Evolutionary conservation across 2,797 vertebrate species (phyloP).

Genomic region (Alcedo quadribrachys): DNA sequence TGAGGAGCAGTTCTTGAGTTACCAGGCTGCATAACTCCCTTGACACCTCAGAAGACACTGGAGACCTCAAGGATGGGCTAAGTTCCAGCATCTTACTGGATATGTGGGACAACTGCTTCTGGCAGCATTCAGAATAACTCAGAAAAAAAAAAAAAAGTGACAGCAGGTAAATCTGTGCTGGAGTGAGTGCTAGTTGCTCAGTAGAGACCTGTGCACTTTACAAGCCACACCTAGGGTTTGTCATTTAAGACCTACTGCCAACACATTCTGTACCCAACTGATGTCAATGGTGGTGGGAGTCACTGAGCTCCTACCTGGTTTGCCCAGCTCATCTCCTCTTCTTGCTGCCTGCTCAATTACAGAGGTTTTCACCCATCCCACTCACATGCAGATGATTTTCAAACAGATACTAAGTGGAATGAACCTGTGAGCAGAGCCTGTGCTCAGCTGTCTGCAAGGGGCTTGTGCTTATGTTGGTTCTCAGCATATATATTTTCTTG

Average conservation of each 20-base stretch:
- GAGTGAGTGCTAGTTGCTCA: neutral
- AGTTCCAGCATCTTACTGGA: neutral
- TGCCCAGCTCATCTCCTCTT: neutral
- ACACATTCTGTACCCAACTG: neutral
- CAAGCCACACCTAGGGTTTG: neutral
- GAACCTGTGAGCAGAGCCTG: neutral
- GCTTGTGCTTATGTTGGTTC: neutral
- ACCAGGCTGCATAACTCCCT: fast-evolving
- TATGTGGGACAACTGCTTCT: neutral
- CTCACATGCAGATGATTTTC: fast-evolving
- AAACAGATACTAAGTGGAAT: neutral
- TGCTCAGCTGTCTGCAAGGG: neutral
- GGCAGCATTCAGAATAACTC: neutral
- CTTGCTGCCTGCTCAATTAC: neutral
- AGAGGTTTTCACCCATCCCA: neutral
- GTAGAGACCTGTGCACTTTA: neutral
- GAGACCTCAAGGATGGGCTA: neutral
- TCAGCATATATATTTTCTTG: neutral
- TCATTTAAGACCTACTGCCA: neutral
- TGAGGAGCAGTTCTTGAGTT: neutral
- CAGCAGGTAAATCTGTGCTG: neutral
- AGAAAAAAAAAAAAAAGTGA: neutral
- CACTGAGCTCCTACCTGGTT: neutral
- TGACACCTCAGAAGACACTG: neutral
- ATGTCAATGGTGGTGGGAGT: fast-evolving